Evolutionary conservation across 2,888 invertebrate species (phyloP), one percentile per base, ranked within the genome.

Genomic region (Merodon equestris): DNA sequence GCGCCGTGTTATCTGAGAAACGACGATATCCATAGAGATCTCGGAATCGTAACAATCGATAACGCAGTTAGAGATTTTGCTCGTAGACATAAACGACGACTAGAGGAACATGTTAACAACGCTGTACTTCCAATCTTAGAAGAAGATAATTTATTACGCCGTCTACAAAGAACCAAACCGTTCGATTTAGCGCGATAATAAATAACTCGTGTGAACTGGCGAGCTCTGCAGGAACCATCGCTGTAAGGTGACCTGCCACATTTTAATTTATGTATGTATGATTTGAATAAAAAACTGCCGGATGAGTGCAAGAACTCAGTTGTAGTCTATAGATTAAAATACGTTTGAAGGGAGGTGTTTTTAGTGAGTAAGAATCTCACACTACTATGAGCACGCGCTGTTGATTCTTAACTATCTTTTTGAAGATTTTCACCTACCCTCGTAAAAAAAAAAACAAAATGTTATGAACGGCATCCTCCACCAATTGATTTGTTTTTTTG

Each of bases 1-100:
- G 54, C 54, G n/a, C 54, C 54, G 17, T 54, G 54, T 34, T 51
- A 51, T 14, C 27, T 44, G n/a, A 10, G 42, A 44, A 44, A 44
- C 13, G 42, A 44, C n/a, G 42, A 44, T 44, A 44, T 44, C 42
- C 42, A 44, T 13, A 44, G 42, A 14, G 42, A 44, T 44, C 12
- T 44, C 12, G 42, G 42, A 44, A 44, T 44, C 14, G 13, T 13
- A n/a, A 44, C 42, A 44, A 44, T 44, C 47, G 18, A 7, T 10
- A 17, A 14, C 17, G 47, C 10, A 47, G 17, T 17, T 17, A 47
- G 47, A 47, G 10, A 17, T 17, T 17, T 47, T 7, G 47, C 47
- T 27, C 27, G 27, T 27, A 27, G 27, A 27, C n/a, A n/a, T n/a
- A n/a, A n/a, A n/a, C n/a, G n/a, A n/a, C n/a, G n/a, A 27, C 27